phyloP scores from a whole-genome alignment of 2,797 vertebrate genomes.

The Acrossocheilus fasciatus region DNA sequence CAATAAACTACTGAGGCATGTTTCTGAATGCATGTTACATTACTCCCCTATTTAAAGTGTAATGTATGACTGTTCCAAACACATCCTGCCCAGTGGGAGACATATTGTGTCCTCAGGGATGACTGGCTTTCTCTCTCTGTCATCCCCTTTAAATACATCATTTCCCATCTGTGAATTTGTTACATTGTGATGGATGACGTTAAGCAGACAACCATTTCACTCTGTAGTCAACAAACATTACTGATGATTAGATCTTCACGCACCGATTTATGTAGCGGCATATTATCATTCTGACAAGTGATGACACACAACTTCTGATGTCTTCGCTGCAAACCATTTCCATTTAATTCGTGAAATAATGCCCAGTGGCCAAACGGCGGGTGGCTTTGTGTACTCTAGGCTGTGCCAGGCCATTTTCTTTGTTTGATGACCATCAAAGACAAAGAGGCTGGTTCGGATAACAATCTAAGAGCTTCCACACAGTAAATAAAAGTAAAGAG shows the following conservation, averaged over 20 bases:
- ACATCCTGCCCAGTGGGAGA: conserved; percentile 1
- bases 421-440: conserved; percentile 52
- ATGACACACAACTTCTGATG: conserved; percentile 38
- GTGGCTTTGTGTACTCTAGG: conserved; percentile 4
- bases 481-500: conserved; percentile 61
- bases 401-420: conserved; percentile 39
- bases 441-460: conserved; percentile 47
- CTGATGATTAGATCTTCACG: conserved; percentile 45
- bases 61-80: conserved; percentile 26
- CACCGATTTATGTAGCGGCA: conserved; percentile 27
- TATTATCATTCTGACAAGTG: conserved; percentile 46
- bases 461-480: conserved; percentile 52
- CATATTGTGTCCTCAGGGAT: conserved; percentile 31
- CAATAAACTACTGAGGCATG: background rate
- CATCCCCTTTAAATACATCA: conserved; percentile 19
- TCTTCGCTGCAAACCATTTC: conserved; percentile 28
- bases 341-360: conserved; percentile 42
- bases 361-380: background rate
- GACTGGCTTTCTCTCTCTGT: conserved; percentile 33
- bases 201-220: conserved; percentile 33
- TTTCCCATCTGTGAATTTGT: conserved; percentile 42
- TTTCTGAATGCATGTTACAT: conserved; percentile 19
- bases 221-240: conserved; percentile 47
- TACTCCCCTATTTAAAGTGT: conserved; percentile 14
- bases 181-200: conserved; percentile 42